phyloP scores from a whole-genome alignment of 2,113 vertebrate genomes.

The Natator depressus region DNA sequence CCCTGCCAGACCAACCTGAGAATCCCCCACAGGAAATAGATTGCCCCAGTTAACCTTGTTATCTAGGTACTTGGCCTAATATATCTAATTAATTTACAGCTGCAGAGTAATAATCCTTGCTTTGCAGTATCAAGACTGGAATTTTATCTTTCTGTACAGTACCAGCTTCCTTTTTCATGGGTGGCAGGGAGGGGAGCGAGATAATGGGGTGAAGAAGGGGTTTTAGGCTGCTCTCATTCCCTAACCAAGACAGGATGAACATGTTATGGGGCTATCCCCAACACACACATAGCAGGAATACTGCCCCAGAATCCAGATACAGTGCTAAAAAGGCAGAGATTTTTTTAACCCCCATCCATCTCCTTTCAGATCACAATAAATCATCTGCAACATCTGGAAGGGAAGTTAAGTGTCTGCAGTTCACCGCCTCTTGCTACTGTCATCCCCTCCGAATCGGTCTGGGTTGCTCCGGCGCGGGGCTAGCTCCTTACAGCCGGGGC shows the following conservation, averaged over 20 bases:
- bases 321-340: neutral
- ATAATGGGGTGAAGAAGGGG: neutral
- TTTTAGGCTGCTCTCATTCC: neutral
- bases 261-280: neutral
- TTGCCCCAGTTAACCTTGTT: neutral
- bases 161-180: neutral
- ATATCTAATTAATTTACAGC: neutral
- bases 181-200: rapidly evolving
- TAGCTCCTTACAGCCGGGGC: neutral
- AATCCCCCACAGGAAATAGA: neutral
- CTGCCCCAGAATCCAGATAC: rapidly evolving
- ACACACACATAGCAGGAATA: neutral
- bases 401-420: neutral
- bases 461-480: neutral
- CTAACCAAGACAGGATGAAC: rapidly evolving
- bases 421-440: neutral
- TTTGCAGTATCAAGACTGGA: neutral
- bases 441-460: neutral
- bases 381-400: neutral
- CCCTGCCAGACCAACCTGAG: neutral
- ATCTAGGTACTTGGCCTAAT: rapidly evolving
- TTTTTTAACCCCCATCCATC: neutral
- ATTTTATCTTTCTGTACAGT: neutral
- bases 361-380: neutral
- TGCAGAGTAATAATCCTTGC: neutral